Base-by-base conservation (phyloP, 2,113 vertebrate species). In the Microcebus ravelobensis region DNA sequence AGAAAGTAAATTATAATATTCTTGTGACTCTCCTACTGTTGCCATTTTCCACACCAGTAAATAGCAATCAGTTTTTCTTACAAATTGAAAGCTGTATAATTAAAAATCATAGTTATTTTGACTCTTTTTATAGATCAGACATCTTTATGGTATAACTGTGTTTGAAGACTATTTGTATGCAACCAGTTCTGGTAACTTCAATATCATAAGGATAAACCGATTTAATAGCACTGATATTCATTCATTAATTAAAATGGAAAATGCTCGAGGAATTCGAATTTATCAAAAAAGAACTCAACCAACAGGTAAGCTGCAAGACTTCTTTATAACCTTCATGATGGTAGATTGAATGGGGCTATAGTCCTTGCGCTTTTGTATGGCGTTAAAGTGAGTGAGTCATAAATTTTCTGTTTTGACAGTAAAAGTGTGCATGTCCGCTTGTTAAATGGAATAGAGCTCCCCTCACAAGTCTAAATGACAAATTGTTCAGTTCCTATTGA, bases 121-220 rank as follows among this genome's bases (percentile, higher is more conserved):
- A 27, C 65, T 29, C 10, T 98, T 86, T 98, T 98, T 92, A 45
- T 98, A 99, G 99, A 99, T 99, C 94, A 99, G 98, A 71, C 99
- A 99, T 98, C 98, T 99, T 82, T 98, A 99, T 98, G 98, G 99
- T 71, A 98, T 99, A 98, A 98, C 99, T 90, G 97, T 99, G 70
- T 99, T 99, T 98, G 99, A 99, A 98, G 99, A 99, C 97, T 99
- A 99, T 98, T 98, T 99, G 73, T 99, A 99, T 96, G 99, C 99
- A 87, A 98, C 99, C 67, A 99, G 98, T 98, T 98, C 99, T 34
- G 99, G 99, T 95, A 98, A 89, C 59, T 94, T 98, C 94, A 99
- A 98, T 95, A 95, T 99, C 94, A 97, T 99, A 95, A 98, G 87
- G 97, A 99, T 99, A 98, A 99, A 99, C 96, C 98, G 99, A 96